Evolutionary conservation across 2,888 invertebrate species (phyloP).

Genomic region (Onchidella celtica): DNA sequence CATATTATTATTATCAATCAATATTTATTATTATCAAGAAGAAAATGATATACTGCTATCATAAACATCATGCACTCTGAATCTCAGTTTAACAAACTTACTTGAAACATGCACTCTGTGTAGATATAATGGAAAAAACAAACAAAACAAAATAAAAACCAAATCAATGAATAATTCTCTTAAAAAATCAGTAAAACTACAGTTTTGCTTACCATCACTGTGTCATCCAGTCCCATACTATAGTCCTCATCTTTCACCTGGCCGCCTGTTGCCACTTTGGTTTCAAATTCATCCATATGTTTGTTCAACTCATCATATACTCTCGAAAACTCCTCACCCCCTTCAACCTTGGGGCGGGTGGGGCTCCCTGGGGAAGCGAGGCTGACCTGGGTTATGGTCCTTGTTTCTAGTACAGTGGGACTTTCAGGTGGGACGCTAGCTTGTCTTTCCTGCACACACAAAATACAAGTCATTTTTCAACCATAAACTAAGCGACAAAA

Average conservation of each 20-base stretch:
- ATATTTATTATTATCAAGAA: too few relatives aligned
- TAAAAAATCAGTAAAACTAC: too few relatives aligned
- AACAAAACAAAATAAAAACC: too few relatives aligned
- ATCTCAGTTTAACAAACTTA: too few relatives aligned
- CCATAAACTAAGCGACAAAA: too few relatives aligned
- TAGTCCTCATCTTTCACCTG: conserved; percentile 63
- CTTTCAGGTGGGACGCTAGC: conserved; percentile 46
- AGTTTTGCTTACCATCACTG: conserved; percentile 70
- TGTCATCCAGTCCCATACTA: conserved; percentile 66
- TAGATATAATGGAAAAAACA: too few relatives aligned
- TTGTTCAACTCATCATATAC: conserved; percentile 63
- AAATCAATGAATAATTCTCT: too few relatives aligned
- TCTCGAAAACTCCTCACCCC: conserved; percentile 54
- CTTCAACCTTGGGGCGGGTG: conserved; percentile 52
- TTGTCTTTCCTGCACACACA: conserved; percentile 54
- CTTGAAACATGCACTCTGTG: too few relatives aligned
- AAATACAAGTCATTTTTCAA: too few relatives aligned
- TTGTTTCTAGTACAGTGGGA: conserved; percentile 25
- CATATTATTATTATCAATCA: too few relatives aligned
- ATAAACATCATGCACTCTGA: too few relatives aligned
- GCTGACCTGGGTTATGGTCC: conserved; percentile 19
- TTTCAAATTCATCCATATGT: conserved; percentile 65
- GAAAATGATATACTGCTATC: too few relatives aligned
- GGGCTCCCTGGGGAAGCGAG: conserved; percentile 33
- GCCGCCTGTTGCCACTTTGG: conserved; percentile 64